A percentile compares a stretch with the other conserved stretches of the same genome.
phyloP scores from a whole-genome alignment of 2,113 vertebrate genomes.

The Oreochromis tanganicae region DNA sequence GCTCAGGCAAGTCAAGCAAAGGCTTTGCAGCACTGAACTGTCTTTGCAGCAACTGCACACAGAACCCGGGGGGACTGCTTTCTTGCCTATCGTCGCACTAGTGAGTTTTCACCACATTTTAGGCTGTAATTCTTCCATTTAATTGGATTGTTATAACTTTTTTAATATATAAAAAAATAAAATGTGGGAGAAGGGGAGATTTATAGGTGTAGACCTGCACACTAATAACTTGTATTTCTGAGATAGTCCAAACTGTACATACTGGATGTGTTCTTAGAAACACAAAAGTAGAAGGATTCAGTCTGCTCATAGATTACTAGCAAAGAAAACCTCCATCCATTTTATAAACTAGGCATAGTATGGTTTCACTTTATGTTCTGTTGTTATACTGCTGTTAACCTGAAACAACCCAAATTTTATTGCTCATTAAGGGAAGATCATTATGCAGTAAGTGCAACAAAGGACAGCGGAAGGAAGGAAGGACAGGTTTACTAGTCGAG shows the following conservation, averaged over 20 bases:
- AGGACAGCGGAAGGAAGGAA: not conserved
- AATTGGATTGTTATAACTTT: not conserved
- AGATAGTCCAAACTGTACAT: not conserved
- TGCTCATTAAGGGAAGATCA: not conserved
- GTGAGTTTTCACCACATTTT: not conserved
- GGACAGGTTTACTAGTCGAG: not conserved
- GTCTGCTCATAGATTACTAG: not conserved
- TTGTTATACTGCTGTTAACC: not conserved
- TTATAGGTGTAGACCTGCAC: not conserved
- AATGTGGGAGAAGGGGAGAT: not conserved
- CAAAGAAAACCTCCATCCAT: not conserved
- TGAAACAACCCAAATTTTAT: not conserved
- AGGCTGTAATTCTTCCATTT: not conserved
- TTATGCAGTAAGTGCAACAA: not conserved
- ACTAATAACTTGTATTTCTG: not conserved
- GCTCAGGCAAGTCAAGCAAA: not conserved
- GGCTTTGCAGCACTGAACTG: not conserved
- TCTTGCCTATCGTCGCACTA: not conserved
- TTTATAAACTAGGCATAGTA: not conserved
- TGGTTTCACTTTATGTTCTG: not conserved
- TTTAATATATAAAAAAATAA: not conserved
- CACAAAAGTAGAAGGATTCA: not conserved
- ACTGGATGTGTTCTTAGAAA: not conserved
- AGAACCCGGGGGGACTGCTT: not conserved
- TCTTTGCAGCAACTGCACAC: not conserved